Evolutionary conservation across 2,797 vertebrate genomes (phyloP), one percentile per base, ranked within the genome.

Genomic region (Coreius guichenoti): DNA sequence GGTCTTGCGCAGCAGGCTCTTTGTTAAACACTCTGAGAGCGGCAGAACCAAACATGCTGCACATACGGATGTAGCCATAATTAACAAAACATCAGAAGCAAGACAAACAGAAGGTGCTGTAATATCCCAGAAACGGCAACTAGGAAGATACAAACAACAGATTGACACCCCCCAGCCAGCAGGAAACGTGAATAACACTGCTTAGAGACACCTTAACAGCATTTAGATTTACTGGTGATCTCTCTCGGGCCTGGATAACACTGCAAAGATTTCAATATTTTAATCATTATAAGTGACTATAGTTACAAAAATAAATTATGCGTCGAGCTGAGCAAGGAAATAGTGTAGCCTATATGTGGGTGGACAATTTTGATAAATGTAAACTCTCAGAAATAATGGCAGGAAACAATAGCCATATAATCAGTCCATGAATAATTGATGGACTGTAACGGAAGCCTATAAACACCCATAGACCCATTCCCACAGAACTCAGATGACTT

Each of bases 171-270:
- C 86, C 87, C 86, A 91, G 90, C 86, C 86, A 91, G 90, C 90
- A 89, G 76, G 82, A 92, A 78, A 77, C 82, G 84, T 88, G 92
- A 91, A 93, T 93, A 92, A 91, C 7, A 49, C 49, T 58, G 76
- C 89, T 89, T 81, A 87, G 63, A 88, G 86, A 80, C 90, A 92
- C 90, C 89, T 91, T 89, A 92, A 92, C 82, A 68, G 87, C 83
- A 89, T 86, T 92, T 90, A 73, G 19, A 89, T 91, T 89, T 83
- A 68, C 73, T 84, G 75, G 90, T 93, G 93, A 93, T 93, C 90
- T 88, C 85, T 72, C 85, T 88, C 86, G 83, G 90, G 90, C 80
- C n/a, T 39, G 58, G 80, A 91, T 90, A 85, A 89, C 87, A 56
- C 4, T 86, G 91, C 92, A 92, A 91, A 70, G 77, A 56, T 88